Conservation (phyloP, 2,797 vertebrate species). For the Hypotaenidia okinawae region DNA sequence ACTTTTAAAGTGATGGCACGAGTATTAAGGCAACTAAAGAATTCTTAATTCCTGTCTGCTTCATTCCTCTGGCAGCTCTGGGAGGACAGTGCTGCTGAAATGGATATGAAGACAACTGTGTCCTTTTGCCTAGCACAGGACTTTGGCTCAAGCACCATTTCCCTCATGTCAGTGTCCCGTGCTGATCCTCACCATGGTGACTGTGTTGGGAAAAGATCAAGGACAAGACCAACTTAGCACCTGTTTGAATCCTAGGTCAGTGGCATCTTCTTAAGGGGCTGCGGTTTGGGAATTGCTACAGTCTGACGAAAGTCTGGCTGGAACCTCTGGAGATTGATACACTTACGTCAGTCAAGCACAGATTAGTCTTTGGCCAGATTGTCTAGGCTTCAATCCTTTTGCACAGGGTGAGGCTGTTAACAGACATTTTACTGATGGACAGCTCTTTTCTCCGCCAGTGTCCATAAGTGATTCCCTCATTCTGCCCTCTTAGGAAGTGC, state of each 20-base stretch:
- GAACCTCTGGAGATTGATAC: not conserved
- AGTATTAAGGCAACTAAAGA: not conserved
- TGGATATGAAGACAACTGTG: not conserved
- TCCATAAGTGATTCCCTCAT: not conserved
- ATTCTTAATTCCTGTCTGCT: not conserved
- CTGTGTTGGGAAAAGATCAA: not conserved
- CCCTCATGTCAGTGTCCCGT: not conserved
- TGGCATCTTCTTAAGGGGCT: not conserved
- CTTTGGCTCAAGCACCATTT: not conserved
- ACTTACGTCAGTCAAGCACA: not conserved
- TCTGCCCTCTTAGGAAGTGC: slow-evolving; percentile 22
- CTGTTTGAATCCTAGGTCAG: not conserved
- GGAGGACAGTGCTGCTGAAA: not conserved
- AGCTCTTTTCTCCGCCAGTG: not conserved
- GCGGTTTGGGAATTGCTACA: not conserved
- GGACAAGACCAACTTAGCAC: not conserved
- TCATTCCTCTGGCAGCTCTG: not conserved
- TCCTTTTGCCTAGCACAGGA: not conserved
- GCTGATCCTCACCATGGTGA: not conserved
- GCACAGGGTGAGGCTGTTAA: not conserved
- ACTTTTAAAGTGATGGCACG: not conserved
- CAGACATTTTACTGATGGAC: not conserved
- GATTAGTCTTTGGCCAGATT: not conserved
- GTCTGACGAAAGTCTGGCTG: not conserved
- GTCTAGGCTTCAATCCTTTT: not conserved